Base-by-base conservation (phyloP, 2,888 invertebrate genomes). In the Ommatoiulus sabulosus region DNA sequence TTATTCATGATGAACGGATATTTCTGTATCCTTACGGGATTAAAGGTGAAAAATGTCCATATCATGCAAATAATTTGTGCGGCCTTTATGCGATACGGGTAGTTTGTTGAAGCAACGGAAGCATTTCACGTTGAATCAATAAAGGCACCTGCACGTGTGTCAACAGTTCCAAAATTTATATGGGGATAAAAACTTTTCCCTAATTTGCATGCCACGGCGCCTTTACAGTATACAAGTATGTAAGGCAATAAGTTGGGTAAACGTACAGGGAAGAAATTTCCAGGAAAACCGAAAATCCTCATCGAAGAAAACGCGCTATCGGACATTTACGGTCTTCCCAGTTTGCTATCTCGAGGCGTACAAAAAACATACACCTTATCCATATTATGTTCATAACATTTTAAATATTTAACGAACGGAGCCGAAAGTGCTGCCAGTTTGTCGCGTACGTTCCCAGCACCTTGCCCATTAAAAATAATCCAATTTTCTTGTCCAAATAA, bases 341-440 rank as follows among this genome's bases (percentile, higher is more conserved):
- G 35, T 35, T 35, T 80, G 80, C 80, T 80, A 80, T 80, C 80
- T 80, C 80, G 35, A 80, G 80, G 80, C 80, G 35, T 35, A 35
- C 20, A 35, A 35, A 80, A 52, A 80, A 80, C 80, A 80, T 80
- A 80, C 35, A 15, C 80, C 80, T 80, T 80, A 80, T 80, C 80
- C 80, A 80, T 80, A 80, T 80, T 80, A 80, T 80, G 80, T 80
- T 80, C 80, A 80, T 80, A 80, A 80, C 80, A 80, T 80, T 80
- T 80, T 43, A 80, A 80, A 80, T 80, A 80, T 80, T 80, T 43
- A 80, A 80, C 80, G 15, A 80, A 80, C 80, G 35, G 80, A 80
- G 80, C 35, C 80, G 80, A 80, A 80, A 80, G 15, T 15, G 80
- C 35, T 4, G 80, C 3, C 80, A 80, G 80, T 35, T 80, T 80